Evolutionary conservation across 2,797 vertebrate genomes (phyloP).

Genomic region (Ceryle rudis): DNA sequence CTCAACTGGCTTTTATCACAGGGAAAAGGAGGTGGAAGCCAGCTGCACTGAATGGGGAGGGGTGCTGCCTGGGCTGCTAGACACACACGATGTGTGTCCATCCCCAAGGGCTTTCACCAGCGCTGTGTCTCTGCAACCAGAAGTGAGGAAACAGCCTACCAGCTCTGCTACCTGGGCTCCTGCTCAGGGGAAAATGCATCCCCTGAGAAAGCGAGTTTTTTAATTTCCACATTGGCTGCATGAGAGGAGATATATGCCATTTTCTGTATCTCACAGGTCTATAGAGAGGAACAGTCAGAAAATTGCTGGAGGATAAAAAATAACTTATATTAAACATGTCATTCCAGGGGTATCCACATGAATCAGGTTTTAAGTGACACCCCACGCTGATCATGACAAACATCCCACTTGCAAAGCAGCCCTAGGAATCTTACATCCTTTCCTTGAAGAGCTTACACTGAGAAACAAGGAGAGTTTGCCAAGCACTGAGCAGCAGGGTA

Average conservation of each 20-base stretch:
- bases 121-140: neutral
- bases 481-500: neutral
- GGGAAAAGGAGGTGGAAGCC: neutral
- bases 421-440: neutral
- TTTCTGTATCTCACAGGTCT: slow-evolving; percentile 31
- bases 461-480: neutral
- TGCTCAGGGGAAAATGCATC: neutral
- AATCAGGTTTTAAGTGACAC: slow-evolving; percentile 58
- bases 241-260: slow-evolving; percentile 18
- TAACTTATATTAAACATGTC: slow-evolving; percentile 28
- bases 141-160: neutral
- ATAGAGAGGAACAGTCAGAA: slow-evolving; percentile 46
- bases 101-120: neutral
- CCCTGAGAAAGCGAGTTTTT: slow-evolving; percentile 23
- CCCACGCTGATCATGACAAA: slow-evolving; percentile 22
- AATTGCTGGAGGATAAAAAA: slow-evolving; percentile 49
- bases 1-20: neutral
- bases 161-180: neutral
- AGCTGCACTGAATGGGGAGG: neutral
- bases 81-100: neutral
- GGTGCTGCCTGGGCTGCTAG: neutral
- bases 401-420: slow-evolving; percentile 26
- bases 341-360: slow-evolving; percentile 41
- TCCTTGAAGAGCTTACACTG: neutral
- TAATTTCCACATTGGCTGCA: slow-evolving; percentile 53